A percentile compares a stretch with the other conserved stretches of the same genome.
phyloP scores from a whole-genome alignment of 2,888 invertebrate species.

The Synergus gifuensis region DNA sequence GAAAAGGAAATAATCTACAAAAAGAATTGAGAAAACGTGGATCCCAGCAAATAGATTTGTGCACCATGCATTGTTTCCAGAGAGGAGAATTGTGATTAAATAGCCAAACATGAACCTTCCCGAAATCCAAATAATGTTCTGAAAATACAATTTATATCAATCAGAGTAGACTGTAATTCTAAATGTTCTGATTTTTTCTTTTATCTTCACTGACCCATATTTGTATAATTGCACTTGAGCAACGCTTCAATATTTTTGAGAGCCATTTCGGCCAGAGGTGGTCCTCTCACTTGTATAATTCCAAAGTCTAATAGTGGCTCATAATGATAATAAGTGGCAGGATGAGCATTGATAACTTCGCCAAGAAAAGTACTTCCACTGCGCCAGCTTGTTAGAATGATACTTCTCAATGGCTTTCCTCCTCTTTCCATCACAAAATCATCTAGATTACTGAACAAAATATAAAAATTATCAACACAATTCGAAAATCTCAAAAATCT shows the following conservation, averaged over 20 bases:
- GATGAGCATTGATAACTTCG: constrained; percentile 89
- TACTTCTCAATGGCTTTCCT: constrained; percentile 86
- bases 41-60: constrained; percentile 84
- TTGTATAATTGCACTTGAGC: constrained; percentile 87
- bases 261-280: constrained; percentile 84
- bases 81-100: constrained; percentile 91
- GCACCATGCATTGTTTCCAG: constrained; percentile 88
- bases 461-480: not conserved
- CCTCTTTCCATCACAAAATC: constrained; percentile 85
- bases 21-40: constrained; percentile 86
- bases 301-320: constrained; percentile 92
- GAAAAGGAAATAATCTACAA: constrained; percentile 92
- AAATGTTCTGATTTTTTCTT: constrained; percentile 11
- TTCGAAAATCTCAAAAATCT: not conserved
- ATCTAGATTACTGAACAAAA: constrained; percentile 79
- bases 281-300: constrained; percentile 89
- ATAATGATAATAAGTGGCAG: constrained; percentile 93
- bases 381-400: constrained; percentile 93
- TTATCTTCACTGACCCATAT: constrained; percentile 79
- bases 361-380: constrained; percentile 95
- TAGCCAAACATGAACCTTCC: constrained; percentile 87
- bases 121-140: constrained; percentile 88
- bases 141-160: constrained; percentile 52
- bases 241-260: constrained; percentile 85
- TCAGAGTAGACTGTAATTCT: too few relatives aligned